Evolutionary conservation across 1,140 invertebrate species (phyloP).

Genomic region (Drosophila prosaltans): DNA sequence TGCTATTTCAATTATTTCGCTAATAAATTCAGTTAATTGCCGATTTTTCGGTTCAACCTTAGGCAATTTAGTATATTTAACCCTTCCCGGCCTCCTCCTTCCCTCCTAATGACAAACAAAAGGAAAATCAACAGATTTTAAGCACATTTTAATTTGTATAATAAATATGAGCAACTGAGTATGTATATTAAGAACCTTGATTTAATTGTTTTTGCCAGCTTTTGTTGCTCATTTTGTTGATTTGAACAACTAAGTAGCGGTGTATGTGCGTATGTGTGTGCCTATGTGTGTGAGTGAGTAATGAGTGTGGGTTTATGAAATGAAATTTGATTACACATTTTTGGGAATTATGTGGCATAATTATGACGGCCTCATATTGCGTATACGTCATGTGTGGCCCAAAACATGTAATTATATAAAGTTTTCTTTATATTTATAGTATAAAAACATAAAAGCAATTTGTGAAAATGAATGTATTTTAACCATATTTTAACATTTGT

Average conservation of each 20-base stretch:
- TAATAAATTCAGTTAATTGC: slow-evolving; percentile 57
- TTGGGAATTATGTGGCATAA: slow-evolving; percentile 59
- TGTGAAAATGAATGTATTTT: too few species aligned
- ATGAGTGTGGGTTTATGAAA: slow-evolving; percentile 26
- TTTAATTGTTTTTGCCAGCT: slow-evolving; percentile 57
- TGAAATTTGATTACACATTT: slow-evolving; percentile 63
- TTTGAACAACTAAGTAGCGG: slow-evolving; percentile 62
- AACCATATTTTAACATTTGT: too few species aligned
- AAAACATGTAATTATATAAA: neutral
- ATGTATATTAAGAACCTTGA: slow-evolving; percentile 45
- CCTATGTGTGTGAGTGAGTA: neutral
- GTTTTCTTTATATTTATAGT: neutral
- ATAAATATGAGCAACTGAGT: slow-evolving; percentile 46
- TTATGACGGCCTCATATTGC: slow-evolving; percentile 15
- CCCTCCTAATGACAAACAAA: neutral
- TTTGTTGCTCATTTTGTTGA: slow-evolving; percentile 52
- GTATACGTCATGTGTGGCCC: slow-evolving; percentile 4
- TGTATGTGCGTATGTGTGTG: slow-evolving; percentile 12
- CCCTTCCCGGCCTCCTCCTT: neutral
- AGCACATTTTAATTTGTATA: slow-evolving; percentile 65
- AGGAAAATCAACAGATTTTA: slow-evolving; percentile 36
- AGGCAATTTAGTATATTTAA: slow-evolving; percentile 17
- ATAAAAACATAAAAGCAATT: too few species aligned
- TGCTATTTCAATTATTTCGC: slow-evolving; percentile 67
- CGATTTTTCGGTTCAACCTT: slow-evolving; percentile 19